A percentile compares a stretch with the other conserved stretches of the same genome.
Evolutionary conservation across 2,797 vertebrate species (phyloP).

Genomic region (Melanotaenia parkinsoni): DNA sequence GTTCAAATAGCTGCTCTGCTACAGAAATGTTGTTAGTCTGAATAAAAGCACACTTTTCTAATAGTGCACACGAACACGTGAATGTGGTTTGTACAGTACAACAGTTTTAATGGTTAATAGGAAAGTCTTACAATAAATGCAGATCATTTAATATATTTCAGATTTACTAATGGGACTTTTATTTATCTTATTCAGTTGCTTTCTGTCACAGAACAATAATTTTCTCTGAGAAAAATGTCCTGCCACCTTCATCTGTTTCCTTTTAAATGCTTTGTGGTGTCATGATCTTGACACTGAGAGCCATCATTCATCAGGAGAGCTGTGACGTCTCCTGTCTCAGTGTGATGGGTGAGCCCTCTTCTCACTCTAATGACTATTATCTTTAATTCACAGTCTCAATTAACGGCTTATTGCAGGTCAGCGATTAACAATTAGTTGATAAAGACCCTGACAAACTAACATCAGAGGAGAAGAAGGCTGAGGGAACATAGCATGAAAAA

Average conservation of each 20-base stretch:
- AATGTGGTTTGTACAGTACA: too few relatives aligned
- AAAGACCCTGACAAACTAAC: slow-evolving; percentile 54
- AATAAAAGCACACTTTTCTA: too few relatives aligned
- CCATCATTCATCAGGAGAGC: slow-evolving; percentile 44
- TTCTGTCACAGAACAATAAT: not conserved
- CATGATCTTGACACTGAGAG: slow-evolving; percentile 32
- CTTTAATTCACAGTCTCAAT: slow-evolving; percentile 69
- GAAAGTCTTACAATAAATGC: not conserved
- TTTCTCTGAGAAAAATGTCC: not conserved
- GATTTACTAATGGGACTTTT: not conserved
- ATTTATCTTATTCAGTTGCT: not conserved
- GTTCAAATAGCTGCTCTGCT: too few relatives aligned
- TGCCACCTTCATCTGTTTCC: slow-evolving; percentile 23
- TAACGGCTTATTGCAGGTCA: slow-evolving; percentile 72
- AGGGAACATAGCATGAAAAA: not conserved
- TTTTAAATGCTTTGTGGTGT: slow-evolving; percentile 14
- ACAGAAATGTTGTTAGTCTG: too few relatives aligned
- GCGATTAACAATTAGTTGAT: slow-evolving; percentile 71
- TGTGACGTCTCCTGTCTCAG: slow-evolving; percentile 42
- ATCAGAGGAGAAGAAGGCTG: not conserved
- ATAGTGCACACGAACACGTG: too few relatives aligned
- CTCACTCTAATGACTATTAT: slow-evolving; percentile 66
- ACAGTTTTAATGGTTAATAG: not conserved
- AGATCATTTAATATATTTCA: not conserved
- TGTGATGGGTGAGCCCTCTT: slow-evolving; percentile 59